These are phyloP conservation scores for Sitta europaea DNA, from an alignment of 2,113 vertebrate species.

Conservation along the genomic window DNA sequence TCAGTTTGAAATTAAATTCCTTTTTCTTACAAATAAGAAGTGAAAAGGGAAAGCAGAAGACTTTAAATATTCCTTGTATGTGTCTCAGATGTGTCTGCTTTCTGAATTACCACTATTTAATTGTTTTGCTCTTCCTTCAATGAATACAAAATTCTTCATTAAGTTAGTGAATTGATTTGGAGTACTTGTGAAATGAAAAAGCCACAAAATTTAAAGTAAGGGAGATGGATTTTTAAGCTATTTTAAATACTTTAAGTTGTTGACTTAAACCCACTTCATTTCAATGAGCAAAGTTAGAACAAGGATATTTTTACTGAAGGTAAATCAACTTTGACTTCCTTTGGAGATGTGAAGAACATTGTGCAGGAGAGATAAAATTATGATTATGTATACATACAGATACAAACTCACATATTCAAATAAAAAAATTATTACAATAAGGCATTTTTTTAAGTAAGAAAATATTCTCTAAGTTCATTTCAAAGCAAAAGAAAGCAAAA, in stretches of 20 bases:
- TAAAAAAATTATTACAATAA: background rate
- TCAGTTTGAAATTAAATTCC: background rate
- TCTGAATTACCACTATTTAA: background rate
- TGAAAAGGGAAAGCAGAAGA: background rate
- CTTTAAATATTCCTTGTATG: background rate
- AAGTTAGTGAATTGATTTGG: background rate
- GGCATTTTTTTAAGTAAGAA: background rate
- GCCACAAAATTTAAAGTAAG: background rate
- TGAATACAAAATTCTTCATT: background rate
- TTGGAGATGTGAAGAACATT: background rate
- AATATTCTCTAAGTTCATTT: background rate
- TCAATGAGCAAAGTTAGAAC: background rate
- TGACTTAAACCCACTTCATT: background rate
- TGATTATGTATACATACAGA: fast-evolving
- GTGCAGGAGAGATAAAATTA: background rate
- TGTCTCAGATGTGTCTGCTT: background rate
- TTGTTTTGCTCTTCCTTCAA: background rate
- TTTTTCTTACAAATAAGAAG: background rate
- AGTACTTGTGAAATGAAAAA: background rate
- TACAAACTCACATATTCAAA: background rate
- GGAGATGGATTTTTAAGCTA: background rate
- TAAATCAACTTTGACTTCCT: background rate
- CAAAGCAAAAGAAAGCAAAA: background rate
- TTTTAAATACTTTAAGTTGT: background rate
- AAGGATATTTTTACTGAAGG: background rate